These are phyloP conservation scores for Pachyramphus minor DNA, from an alignment of 2,113 vertebrate genomes.

Conservation along the genomic window DNA sequence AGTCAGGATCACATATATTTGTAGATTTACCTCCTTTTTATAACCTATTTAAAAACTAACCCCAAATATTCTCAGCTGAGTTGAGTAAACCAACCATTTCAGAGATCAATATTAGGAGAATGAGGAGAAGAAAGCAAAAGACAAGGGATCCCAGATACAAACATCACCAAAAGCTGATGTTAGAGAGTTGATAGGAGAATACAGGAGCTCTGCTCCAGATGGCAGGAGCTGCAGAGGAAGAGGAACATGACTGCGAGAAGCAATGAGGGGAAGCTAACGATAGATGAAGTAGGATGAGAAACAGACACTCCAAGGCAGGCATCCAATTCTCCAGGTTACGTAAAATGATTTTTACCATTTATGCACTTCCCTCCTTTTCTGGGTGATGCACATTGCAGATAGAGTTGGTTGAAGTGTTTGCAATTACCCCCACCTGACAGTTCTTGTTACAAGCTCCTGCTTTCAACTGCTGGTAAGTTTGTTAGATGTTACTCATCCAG, in stretches of 20 bases:
- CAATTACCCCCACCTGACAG: not conserved
- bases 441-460: not conserved
- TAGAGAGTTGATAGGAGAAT: not conserved
- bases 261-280: not conserved
- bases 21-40: not conserved
- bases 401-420: not conserved
- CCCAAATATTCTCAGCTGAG: not conserved
- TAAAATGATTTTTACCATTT: slow-evolving; percentile 18
- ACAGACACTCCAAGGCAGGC: not conserved
- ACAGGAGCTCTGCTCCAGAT: not conserved
- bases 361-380: not conserved
- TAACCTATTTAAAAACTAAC: not conserved
- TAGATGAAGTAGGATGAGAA: not conserved
- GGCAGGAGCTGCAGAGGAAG: slow-evolving; percentile 1
- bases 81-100: not conserved
- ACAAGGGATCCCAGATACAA: not conserved
- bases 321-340: not conserved
- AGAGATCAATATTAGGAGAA: not conserved
- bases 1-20: not conserved
- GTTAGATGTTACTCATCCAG: slow-evolving; percentile 16
- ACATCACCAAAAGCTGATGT: not conserved
- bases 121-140: not conserved
- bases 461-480: not conserved
- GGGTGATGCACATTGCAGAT: not conserved
- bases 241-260: not conserved